Conservation (phyloP, 2,113 vertebrate species). For the Pycnonotus jocosus region DNA sequence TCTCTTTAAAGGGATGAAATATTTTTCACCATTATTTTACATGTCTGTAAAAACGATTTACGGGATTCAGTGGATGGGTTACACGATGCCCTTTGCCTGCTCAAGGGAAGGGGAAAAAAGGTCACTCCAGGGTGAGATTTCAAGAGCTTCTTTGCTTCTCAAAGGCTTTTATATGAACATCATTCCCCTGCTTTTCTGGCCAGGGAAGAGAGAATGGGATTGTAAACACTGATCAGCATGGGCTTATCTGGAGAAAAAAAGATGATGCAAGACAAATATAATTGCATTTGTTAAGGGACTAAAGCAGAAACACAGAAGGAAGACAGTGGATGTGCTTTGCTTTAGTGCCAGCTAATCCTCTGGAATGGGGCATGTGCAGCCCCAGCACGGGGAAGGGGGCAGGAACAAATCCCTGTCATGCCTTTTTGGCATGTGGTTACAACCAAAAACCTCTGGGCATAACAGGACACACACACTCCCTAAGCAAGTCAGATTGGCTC, state of each 20-base stretch:
- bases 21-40: constrained; percentile 40
- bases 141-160: not conserved
- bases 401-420: not conserved
- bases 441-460: not conserved
- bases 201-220: constrained; percentile 5
- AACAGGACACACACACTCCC: not conserved
- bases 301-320: not conserved
- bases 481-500: not conserved
- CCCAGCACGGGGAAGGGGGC: not conserved
- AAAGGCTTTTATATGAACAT: not conserved
- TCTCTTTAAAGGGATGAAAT: constrained; percentile 56
- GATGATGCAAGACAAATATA: constrained; percentile 40
- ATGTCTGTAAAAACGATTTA: constrained; percentile 39
- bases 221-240: constrained; percentile 28
- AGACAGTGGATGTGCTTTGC: not conserved
- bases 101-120: not conserved
- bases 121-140: not conserved
- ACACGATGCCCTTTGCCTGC: not conserved
- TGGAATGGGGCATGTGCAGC: not conserved
- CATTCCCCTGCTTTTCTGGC: not conserved
- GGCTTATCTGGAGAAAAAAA: not conserved
- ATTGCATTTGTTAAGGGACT: constrained; percentile 36
- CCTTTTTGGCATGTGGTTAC: not conserved
- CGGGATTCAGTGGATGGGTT: constrained; percentile 3
- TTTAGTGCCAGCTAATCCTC: not conserved